phyloP scores from a whole-genome alignment of 2,797 vertebrate species.

The Alfaro cultratus region DNA sequence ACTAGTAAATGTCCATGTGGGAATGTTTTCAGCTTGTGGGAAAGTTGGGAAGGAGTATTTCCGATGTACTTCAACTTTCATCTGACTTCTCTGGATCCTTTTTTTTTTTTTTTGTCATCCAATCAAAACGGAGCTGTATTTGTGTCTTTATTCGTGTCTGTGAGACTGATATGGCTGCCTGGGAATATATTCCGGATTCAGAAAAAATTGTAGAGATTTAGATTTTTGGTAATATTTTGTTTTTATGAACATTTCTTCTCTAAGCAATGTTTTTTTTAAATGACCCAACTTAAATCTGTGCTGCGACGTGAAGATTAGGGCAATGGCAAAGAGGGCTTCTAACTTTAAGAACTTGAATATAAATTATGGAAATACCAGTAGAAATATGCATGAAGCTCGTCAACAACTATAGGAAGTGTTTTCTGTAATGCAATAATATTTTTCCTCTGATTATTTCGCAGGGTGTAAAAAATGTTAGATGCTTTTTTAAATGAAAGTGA shows the following conservation, averaged over 20 bases:
- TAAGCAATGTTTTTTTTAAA: neutral
- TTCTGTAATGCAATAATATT: neutral
- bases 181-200: neutral
- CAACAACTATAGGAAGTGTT: neutral
- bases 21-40: constrained; percentile 20
- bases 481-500: neutral
- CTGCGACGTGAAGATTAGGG: neutral
- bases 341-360: neutral
- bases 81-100: neutral
- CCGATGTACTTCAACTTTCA: neutral
- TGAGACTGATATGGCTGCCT: neutral
- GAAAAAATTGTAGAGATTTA: neutral
- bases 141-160: neutral
- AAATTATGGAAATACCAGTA: neutral
- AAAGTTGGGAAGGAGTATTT: constrained; percentile 5
- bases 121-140: neutral
- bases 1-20: constrained; percentile 12
- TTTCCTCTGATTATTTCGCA: neutral
- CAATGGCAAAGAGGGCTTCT: neutral
- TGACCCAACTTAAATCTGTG: neutral
- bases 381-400: neutral
- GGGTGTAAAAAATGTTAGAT: neutral
- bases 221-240: neutral
- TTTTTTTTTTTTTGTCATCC: neutral
- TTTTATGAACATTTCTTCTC: neutral